Base-by-base conservation (phyloP, 2,797 vertebrate species). In the Melanotaenia boesemani region DNA sequence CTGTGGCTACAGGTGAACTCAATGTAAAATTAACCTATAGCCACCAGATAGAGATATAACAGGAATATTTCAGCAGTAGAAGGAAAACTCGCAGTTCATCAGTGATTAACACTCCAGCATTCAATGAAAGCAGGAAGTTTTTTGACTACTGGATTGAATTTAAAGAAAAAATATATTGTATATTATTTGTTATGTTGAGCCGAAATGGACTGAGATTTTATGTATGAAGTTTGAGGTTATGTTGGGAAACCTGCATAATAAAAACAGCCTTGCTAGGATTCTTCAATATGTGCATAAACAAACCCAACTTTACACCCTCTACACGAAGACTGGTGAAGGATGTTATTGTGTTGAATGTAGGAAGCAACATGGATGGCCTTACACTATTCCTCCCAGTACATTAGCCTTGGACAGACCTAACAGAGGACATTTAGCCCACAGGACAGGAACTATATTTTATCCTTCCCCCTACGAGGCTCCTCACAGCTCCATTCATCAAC, bases 401-500 rank as follows among this genome's bases (percentile, higher is more conserved):
- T 74, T 65, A 79, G 54, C 58, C 63, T 37, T 18, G 0, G 67
- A 81, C 74, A 76, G 37, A 67, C 24, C 39, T 58, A 82, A 88
- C 64, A 54, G 76, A 69, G 55, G 73, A 83, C 70, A 67, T 77
- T 86, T 79, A 86, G 65, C 63, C 30, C 39, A 66, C 22, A 28
- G 58, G 72, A 81, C 82, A 76, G 75, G 1, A 46, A 30, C 62
- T 54, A 52, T 86, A 72, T 70, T 80, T 91, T 74, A 81, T 89
- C 74, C 81, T 86, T 77, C 18, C 54, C 46, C 74, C 70, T 52
- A 57, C 62, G 65, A 71, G 11, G 57, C 62, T 84, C 67, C 81
- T 79, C 56, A 69, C 54, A 57, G 44, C 67, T 67, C 70, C 80
- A 88, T 83, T 86, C 61, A 86, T 91, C 90, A 91, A 52, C 4